Evolutionary conservation across 2,888 invertebrate genomes (phyloP).

Genomic region (Melangyna quadrimaculata): DNA sequence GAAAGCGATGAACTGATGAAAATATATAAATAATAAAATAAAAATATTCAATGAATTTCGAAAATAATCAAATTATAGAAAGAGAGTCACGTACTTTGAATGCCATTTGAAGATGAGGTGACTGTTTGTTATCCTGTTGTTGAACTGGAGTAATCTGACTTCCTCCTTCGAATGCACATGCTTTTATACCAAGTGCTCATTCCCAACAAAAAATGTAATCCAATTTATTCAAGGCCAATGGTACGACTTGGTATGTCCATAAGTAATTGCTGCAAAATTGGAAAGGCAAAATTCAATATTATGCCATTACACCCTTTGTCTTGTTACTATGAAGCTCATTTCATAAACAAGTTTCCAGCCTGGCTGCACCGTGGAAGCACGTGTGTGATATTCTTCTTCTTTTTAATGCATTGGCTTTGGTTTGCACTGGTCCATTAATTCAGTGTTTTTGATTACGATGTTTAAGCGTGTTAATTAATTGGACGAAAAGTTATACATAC

Average conservation of each 20-base stretch:
- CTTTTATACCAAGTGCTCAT: conserved; percentile 57
- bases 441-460: background rate
- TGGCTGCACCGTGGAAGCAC: background rate
- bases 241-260: background rate
- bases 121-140: conserved; percentile 62
- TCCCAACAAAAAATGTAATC: conserved; percentile 28
- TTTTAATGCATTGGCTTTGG: background rate
- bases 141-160: conserved; percentile 74
- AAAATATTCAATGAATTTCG: background rate
- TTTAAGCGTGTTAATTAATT: background rate
- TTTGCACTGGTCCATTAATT: background rate
- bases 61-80: background rate
- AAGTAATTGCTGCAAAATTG: conserved; percentile 24
- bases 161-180: conserved; percentile 19
- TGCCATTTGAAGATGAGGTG: conserved; percentile 73
- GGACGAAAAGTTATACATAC: background rate
- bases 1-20: conserved; percentile 72
- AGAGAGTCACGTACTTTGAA: conserved; percentile 73
- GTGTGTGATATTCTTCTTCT: conserved; percentile 2
- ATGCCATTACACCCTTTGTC: background rate
- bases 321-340: background rate
- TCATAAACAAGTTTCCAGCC: conserved; percentile 55
- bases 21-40: too few relatives aligned
- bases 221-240: conserved; percentile 58
- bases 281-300: conserved; percentile 48